These are phyloP conservation scores for Schizotus pectinicornis DNA, from an alignment of 2,888 invertebrate species.

Conservation along the genomic window DNA sequence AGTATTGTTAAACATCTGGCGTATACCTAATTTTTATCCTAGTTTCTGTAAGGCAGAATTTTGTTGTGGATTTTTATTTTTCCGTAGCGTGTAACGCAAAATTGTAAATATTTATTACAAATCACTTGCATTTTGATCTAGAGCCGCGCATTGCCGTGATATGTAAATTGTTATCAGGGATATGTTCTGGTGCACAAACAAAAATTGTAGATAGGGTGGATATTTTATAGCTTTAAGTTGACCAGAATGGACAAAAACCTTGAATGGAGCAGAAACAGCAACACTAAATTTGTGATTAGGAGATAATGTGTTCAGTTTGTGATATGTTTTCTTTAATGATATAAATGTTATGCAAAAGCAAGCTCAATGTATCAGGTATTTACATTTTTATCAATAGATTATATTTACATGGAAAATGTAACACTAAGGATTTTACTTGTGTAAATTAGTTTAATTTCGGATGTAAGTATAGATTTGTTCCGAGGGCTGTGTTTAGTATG, in stretches of 20 bases:
- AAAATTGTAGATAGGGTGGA: too few relatives aligned
- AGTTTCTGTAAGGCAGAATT: constrained; percentile 1
- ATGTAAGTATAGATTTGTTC: constrained; percentile 3
- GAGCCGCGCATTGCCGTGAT: too few relatives aligned
- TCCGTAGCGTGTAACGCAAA: constrained; percentile 15
- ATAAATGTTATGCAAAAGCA: constrained; percentile 35
- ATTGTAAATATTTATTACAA: neutral
- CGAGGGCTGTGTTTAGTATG: constrained; percentile 39
- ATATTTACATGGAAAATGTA: constrained; percentile 11
- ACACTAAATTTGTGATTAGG: constrained; percentile 22
- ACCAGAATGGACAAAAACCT: too few relatives aligned
- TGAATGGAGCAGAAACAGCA: neutral
- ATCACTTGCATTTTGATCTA: neutral
- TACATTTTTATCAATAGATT: constrained; percentile 32
- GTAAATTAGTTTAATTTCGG: constrained; percentile 26
- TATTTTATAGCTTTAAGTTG: too few relatives aligned
- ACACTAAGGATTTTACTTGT: constrained; percentile 20
- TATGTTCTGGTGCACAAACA: neutral
- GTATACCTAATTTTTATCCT: neutral
- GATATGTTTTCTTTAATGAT: constrained; percentile 40
- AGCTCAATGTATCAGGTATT: constrained; percentile 35
- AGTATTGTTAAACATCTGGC: constrained; percentile 3
- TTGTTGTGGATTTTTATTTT: constrained; percentile 5
- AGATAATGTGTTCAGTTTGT: constrained; percentile 47
- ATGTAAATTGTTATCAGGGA: neutral